Conservation (phyloP, 2,888 invertebrate species). For the Myopa testacea region DNA sequence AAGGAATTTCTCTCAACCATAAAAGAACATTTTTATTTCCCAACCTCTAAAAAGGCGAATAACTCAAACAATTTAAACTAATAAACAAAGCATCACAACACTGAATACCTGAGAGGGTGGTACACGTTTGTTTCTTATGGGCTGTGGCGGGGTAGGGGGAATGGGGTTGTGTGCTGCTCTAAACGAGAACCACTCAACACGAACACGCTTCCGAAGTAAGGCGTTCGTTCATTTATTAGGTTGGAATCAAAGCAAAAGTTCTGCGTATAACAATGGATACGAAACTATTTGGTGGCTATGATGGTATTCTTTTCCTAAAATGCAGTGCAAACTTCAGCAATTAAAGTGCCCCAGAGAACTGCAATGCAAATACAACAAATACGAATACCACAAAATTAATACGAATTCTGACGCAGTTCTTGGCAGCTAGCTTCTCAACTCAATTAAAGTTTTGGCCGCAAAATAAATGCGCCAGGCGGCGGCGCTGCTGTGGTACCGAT, state of each 20-base stretch:
- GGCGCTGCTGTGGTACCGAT: neutral
- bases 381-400: constrained; percentile 13
- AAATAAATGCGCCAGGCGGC: constrained; percentile 49
- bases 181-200: neutral
- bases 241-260: constrained; percentile 5
- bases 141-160: too few species aligned
- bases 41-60: neutral
- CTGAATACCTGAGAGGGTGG: neutral
- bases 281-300: neutral
- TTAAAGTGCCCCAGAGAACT: constrained; percentile 41
- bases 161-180: neutral
- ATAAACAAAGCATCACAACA: neutral
- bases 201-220: neutral
- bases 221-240: neutral
- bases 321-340: constrained; percentile 44
- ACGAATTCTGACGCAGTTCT: constrained; percentile 36
- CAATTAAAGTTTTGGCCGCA: constrained; percentile 55
- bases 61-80: neutral
- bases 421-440: constrained; percentile 47
- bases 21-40: neutral
- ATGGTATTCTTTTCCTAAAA: constrained; percentile 1
- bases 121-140: too few species aligned
- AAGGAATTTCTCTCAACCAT: neutral
- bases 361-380: constrained; percentile 9
- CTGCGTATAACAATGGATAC: neutral